These are phyloP conservation scores for Macroglossus sobrinus DNA, from an alignment of 2,113 vertebrate genomes.

Conservation along the genomic window DNA sequence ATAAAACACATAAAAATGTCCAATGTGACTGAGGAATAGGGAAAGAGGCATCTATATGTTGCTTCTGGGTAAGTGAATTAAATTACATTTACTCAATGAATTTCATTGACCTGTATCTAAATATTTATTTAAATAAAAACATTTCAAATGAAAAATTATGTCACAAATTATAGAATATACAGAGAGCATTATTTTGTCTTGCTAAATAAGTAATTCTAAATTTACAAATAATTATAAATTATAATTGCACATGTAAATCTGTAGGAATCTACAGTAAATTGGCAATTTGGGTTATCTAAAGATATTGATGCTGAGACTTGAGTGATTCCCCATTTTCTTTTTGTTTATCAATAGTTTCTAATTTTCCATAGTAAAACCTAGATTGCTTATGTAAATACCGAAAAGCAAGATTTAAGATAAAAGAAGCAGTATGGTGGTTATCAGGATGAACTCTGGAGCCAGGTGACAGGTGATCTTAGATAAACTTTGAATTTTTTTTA, in stretches of 20 bases:
- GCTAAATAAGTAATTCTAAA: not conserved
- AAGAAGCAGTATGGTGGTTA: not conserved
- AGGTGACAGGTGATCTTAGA: not conserved
- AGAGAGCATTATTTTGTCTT: not conserved
- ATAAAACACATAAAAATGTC: not conserved
- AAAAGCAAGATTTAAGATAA: not conserved
- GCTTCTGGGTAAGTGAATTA: not conserved
- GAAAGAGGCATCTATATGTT: not conserved
- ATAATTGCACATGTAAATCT: not conserved
- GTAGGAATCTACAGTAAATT: not conserved
- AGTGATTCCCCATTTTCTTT: not conserved
- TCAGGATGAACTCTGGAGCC: not conserved
- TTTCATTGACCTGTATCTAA: not conserved
- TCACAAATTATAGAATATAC: not conserved
- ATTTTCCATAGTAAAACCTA: not conserved
- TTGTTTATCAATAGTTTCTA: not conserved
- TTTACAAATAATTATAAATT: not conserved
- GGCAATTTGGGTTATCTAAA: not conserved
- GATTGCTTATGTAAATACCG: not conserved
- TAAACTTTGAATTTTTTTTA: not conserved
- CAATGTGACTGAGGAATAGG: not conserved
- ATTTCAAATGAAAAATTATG: not conserved
- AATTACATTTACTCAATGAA: not conserved
- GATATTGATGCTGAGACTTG: not conserved
- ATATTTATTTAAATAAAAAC: not conserved